Evolutionary conservation across 2,888 invertebrate genomes (phyloP).

Genomic region (Molanna angustata): DNA sequence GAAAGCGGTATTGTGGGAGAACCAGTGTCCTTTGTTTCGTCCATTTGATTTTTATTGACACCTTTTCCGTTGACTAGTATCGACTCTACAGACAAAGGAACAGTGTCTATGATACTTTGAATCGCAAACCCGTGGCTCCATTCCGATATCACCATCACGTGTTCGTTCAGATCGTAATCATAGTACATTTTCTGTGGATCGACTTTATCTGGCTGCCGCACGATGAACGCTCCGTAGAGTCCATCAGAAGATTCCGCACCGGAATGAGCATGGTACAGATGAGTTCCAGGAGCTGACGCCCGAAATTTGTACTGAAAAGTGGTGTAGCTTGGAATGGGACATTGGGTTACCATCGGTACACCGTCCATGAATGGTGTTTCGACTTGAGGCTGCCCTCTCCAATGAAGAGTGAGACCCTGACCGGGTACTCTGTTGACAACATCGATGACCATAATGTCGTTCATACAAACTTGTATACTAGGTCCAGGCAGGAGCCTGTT

Average conservation of each 20-base stretch:
- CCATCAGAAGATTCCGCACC: conserved; percentile 68
- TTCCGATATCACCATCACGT: conserved; percentile 68
- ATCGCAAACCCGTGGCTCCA: conserved; percentile 58
- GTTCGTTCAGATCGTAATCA: conserved; percentile 68
- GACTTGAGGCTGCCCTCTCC: conserved; percentile 72
- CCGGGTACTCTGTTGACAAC: conserved; percentile 71
- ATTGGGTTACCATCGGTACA: conserved; percentile 74
- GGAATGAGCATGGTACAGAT: conserved; percentile 72
- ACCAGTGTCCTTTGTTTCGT: conserved; percentile 35
- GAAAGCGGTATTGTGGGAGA: conserved; percentile 37
- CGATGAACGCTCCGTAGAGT: conserved; percentile 67
- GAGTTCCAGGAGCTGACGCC: conserved; percentile 69
- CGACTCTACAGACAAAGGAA: conserved; percentile 52
- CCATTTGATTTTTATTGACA: conserved; percentile 45
- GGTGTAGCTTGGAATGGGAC: conserved; percentile 70
- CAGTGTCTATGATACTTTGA: conserved; percentile 41
- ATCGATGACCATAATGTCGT: conserved; percentile 74
- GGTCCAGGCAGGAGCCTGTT: conserved; percentile 66
- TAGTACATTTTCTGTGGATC: conserved; percentile 62
- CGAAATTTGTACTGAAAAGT: conserved; percentile 75
- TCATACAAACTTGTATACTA: conserved; percentile 65
- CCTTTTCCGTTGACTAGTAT: conserved; percentile 65
- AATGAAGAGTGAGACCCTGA: conserved; percentile 71
- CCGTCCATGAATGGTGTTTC: conserved; percentile 76
- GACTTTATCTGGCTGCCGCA: conserved; percentile 61